phyloP scores from a whole-genome alignment of 2,888 invertebrate species.

The Spilosoma lubricipeda region DNA sequence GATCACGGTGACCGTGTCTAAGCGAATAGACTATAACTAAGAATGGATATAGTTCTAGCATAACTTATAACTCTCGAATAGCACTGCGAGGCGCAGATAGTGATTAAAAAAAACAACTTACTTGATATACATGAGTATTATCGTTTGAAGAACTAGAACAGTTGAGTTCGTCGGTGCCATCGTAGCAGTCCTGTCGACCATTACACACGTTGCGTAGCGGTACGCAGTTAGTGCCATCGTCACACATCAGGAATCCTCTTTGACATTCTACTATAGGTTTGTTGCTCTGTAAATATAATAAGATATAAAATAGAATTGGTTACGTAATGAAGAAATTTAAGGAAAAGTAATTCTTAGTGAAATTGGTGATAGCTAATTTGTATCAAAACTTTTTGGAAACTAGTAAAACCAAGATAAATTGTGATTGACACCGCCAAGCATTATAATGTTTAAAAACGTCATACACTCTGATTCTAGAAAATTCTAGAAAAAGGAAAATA shows the following conservation, averaged over 20 bases:
- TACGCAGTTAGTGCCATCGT: slow-evolving; percentile 84
- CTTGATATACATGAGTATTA: slow-evolving; percentile 63
- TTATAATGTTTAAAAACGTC: not conserved
- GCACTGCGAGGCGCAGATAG: too few relatives aligned
- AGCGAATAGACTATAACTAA: too few relatives aligned
- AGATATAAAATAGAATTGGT: not conserved
- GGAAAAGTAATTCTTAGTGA: not conserved
- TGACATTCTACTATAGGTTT: slow-evolving; percentile 59
- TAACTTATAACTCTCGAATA: too few relatives aligned
- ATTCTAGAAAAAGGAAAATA: too few relatives aligned
- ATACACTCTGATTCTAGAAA: too few relatives aligned
- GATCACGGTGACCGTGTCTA: too few relatives aligned
- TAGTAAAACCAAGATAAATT: not conserved
- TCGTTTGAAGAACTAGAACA: slow-evolving; percentile 79
- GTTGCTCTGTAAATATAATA: slow-evolving; percentile 47
- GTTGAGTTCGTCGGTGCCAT: slow-evolving; percentile 91
- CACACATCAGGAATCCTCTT: slow-evolving; percentile 69
- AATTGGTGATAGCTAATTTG: not conserved
- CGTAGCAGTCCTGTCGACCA: slow-evolving; percentile 89
- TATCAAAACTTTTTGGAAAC: not conserved
- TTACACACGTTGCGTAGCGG: slow-evolving; percentile 88
- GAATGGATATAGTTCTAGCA: too few relatives aligned
- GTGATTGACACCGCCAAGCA: not conserved
- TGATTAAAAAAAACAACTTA: slow-evolving; percentile 37
- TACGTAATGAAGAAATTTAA: not conserved